Evolutionary conservation across 2,797 vertebrate species (phyloP).

Genomic region (Gastrophryne carolinensis): DNA sequence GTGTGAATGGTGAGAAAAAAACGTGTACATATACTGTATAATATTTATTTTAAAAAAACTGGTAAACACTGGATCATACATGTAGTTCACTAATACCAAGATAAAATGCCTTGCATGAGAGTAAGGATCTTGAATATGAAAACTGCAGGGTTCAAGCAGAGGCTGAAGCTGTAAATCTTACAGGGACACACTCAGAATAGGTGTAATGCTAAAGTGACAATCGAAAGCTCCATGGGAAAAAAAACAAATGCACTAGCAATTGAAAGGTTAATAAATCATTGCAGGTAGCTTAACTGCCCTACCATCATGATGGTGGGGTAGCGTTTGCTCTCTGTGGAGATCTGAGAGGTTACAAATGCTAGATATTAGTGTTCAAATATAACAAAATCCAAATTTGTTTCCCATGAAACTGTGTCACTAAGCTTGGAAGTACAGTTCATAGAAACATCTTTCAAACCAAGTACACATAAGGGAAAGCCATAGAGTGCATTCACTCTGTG

Average conservation of each 20-base stretch:
- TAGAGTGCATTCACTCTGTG: no score
- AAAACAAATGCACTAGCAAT: neutral
- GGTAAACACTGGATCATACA: no score
- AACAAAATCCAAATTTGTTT: no score
- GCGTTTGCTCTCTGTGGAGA: no score
- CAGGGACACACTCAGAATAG: neutral
- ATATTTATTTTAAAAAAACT: no score
- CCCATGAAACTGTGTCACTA: no score
- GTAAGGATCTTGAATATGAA: conserved; percentile 23
- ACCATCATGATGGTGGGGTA: neutral
- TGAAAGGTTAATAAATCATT: conserved; percentile 19
- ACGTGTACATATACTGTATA: no score
- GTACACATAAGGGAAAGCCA: no score
- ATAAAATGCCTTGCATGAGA: neutral
- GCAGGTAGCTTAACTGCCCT: neutral
- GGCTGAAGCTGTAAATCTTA: conserved; percentile 29
- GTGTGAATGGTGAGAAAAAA: no score
- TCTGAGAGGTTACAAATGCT: neutral
- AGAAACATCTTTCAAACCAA: no score
- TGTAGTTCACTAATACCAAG: neutral
- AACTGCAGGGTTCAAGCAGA: conserved; percentile 22
- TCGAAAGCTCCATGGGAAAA: conserved; percentile 1
- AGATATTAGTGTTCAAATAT: neutral
- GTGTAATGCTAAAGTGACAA: conserved; percentile 12
- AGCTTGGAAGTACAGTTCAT: no score